These are phyloP conservation scores for Actinemys pallida DNA, from an alignment of 2,113 vertebrate species.

Conservation along the genomic window DNA sequence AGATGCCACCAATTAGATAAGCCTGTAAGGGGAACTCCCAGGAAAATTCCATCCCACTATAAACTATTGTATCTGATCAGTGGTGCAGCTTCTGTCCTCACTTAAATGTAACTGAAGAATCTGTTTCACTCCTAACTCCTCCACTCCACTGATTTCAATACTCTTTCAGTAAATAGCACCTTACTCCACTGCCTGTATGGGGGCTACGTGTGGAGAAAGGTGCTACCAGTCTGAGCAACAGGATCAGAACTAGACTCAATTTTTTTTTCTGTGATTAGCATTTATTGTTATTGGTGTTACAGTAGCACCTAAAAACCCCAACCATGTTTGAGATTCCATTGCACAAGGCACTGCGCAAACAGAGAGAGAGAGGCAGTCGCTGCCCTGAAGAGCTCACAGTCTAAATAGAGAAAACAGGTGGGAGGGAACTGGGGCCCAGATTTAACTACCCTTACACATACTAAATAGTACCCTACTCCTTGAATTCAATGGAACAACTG, in stretches of 20 bases:
- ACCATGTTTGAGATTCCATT: not conserved
- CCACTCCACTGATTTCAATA: not conserved
- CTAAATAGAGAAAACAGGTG: not conserved
- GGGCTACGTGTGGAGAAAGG: not conserved
- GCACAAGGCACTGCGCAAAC: not conserved
- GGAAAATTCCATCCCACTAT: not conserved
- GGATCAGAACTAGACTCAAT: not conserved
- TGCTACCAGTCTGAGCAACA: not conserved
- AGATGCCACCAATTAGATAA: not conserved
- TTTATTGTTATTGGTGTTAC: not conserved
- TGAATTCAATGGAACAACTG: not conserved
- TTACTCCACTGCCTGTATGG: not conserved
- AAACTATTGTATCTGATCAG: not conserved
- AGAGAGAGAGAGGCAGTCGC: not conserved
- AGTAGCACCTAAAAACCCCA: not conserved
- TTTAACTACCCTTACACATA: not conserved
- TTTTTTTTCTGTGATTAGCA: not conserved
- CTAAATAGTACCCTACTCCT: accelerated
- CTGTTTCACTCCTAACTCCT: not conserved
- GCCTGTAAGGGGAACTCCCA: not conserved
- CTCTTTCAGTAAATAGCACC: not conserved
- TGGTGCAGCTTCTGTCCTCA: not conserved
- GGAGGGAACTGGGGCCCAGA: accelerated
- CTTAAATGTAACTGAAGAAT: accelerated
- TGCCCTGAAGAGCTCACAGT: not conserved